Percentiles rank a stretch among this genome's conserved stretches.
phyloP scores from a whole-genome alignment of 2,888 invertebrate species.

The Drosophila prolongata region DNA sequence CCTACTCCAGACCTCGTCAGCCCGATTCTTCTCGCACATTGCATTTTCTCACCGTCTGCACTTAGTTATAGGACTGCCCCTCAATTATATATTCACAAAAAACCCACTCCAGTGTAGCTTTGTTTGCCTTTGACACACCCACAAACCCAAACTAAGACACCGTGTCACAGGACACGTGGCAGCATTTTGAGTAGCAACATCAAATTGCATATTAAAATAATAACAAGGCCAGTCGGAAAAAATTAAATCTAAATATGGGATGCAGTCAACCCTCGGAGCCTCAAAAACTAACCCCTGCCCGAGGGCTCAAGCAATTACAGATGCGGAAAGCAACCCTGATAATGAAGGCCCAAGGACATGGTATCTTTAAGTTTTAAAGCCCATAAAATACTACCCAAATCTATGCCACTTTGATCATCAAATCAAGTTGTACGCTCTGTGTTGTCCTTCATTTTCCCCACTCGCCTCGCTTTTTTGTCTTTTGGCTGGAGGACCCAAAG shows the following conservation, averaged over 20 bases:
- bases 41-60: constrained; percentile 44
- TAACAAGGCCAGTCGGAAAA: constrained; percentile 40
- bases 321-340: constrained; percentile 38
- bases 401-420: constrained; percentile 57
- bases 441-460: not conserved
- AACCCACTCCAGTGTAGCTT: not conserved
- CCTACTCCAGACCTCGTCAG: not conserved
- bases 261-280: constrained; percentile 29
- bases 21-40: constrained; percentile 32
- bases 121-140: constrained; percentile 34
- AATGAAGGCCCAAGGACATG: constrained; percentile 17
- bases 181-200: constrained; percentile 55
- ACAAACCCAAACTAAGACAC: not conserved
- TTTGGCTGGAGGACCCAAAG: constrained; percentile 5
- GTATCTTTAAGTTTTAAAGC: constrained; percentile 26
- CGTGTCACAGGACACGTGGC: constrained; percentile 62
- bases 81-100: constrained; percentile 53
- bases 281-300: constrained; percentile 27
- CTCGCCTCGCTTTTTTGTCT: not conserved
- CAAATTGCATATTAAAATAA: constrained; percentile 48
- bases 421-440: constrained; percentile 16
- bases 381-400: constrained; percentile 21
- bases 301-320: constrained; percentile 25
- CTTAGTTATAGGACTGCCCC: constrained; percentile 13
- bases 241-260: constrained; percentile 6